These are phyloP conservation scores for Poecilobothrus nobilitatus DNA, from an alignment of 2,888 invertebrate species.

Conservation along the genomic window DNA sequence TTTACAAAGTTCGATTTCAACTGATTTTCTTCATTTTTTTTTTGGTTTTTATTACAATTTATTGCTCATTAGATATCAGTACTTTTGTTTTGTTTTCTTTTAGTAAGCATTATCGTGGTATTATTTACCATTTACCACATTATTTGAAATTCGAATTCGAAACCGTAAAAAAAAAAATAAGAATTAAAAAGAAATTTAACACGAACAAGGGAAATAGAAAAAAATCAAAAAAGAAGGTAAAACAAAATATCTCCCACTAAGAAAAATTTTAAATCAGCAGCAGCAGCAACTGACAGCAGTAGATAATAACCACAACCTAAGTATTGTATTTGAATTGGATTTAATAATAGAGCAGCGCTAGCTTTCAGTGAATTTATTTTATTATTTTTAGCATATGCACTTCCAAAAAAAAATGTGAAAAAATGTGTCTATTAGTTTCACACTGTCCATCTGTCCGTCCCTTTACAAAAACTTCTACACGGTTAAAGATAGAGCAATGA, in stretches of 20 bases:
- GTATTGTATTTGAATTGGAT: too few relatives aligned
- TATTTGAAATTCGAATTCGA: neutral
- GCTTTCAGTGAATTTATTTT: too few relatives aligned
- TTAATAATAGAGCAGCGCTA: too few relatives aligned
- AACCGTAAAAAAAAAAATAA: neutral
- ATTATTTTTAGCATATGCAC: too few relatives aligned
- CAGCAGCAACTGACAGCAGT: too few relatives aligned
- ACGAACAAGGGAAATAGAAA: neutral
- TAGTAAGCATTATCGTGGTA: neutral
- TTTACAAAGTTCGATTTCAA: neutral
- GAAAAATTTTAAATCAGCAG: neutral
- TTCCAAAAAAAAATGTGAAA: too few relatives aligned
- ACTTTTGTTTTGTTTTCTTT: too few relatives aligned
- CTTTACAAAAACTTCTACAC: too few relatives aligned
- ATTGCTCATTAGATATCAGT: neutral
- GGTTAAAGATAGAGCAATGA: too few relatives aligned
- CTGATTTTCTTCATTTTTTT: neutral
- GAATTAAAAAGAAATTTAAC: neutral
- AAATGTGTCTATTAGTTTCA: too few relatives aligned
- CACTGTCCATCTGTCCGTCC: too few relatives aligned
- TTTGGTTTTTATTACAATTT: neutral
- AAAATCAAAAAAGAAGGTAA: neutral
- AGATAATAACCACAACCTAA: too few relatives aligned
- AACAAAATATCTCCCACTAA: neutral
- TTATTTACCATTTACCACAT: neutral